A percentile compares a stretch with the other conserved stretches of the same genome.
phyloP scores from a whole-genome alignment of 1,140 invertebrate genomes.

The Pemphigus obesinymphae region DNA sequence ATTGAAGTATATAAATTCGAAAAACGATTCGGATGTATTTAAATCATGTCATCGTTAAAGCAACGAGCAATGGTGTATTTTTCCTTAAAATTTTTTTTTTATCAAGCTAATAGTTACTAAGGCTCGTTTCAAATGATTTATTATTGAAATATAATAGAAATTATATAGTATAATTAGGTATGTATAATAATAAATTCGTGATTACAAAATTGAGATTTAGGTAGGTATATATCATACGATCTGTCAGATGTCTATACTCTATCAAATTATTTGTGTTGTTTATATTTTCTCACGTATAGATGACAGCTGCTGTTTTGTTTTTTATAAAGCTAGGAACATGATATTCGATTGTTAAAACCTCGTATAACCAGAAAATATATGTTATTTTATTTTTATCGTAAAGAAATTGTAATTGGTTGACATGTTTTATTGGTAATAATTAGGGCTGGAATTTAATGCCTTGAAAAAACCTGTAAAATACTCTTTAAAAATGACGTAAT shows the following conservation, averaged over 20 bases:
- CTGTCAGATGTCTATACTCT: background rate
- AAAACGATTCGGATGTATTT: no score
- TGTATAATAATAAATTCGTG: background rate
- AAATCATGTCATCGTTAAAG: no score
- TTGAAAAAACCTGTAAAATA: no score
- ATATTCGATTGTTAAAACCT: background rate
- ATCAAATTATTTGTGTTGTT: background rate
- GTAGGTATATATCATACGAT: background rate
- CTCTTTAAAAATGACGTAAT: no score
- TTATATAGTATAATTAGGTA: background rate
- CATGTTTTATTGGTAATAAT: slow-evolving; percentile 1
- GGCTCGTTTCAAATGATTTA: background rate
- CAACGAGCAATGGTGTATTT: no score
- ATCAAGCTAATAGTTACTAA: no score
- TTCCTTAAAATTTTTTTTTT: no score
- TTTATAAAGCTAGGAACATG: background rate
- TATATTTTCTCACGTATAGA: slow-evolving; percentile 11
- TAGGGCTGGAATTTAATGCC: no score
- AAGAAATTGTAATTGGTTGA: slow-evolving; percentile 18
- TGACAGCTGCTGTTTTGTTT: background rate
- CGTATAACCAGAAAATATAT: slow-evolving; percentile 9
- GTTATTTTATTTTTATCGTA: background rate
- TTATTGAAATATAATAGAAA: background rate
- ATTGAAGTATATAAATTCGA: no score
- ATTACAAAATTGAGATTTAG: background rate